Evolutionary conservation across 2,797 vertebrate species (phyloP).

Genomic region (Pterois miles): DNA sequence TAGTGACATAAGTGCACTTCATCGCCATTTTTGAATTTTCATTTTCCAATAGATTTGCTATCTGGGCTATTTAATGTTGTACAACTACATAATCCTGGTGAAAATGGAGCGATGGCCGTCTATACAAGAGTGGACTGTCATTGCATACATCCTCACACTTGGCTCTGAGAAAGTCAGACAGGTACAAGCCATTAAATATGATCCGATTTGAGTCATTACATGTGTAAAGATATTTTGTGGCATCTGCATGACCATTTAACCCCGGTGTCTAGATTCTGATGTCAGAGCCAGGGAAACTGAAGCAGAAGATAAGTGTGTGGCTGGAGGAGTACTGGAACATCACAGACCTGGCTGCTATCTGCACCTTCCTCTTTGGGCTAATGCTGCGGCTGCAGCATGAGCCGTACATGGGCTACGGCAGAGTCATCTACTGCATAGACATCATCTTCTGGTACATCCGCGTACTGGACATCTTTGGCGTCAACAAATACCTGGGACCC

Average conservation of each 20-base stretch:
- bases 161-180: slow-evolving; percentile 96
- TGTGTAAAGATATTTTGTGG: background rate
- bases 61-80: slow-evolving; percentile 94
- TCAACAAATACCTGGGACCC: slow-evolving; percentile 98
- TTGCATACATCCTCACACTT: slow-evolving; percentile 94
- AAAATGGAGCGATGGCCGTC: slow-evolving; percentile 96
- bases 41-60: slow-evolving; percentile 89
- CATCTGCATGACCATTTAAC: background rate
- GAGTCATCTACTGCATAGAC: slow-evolving; percentile 98
- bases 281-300: slow-evolving; percentile 98
- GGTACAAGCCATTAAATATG: slow-evolving; percentile 76
- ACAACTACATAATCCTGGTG: slow-evolving; percentile 98
- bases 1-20: background rate
- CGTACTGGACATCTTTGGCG: slow-evolving; percentile 98
- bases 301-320: slow-evolving; percentile 98
- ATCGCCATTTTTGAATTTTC: background rate
- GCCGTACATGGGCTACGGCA: slow-evolving; percentile 96
- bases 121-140: slow-evolving; percentile 95
- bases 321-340: slow-evolving; percentile 99
- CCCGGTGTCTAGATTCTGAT: slow-evolving; percentile 90
- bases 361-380: slow-evolving; percentile 91
- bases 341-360: slow-evolving; percentile 94
- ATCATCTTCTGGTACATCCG: slow-evolving; percentile 99
- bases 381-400: slow-evolving; percentile 93
- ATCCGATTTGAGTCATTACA: background rate